Percentiles rank a stretch among this genome's conserved stretches.
Conservation (phyloP, 2,797 vertebrate genomes). For the Rachycentron canadum region DNA sequence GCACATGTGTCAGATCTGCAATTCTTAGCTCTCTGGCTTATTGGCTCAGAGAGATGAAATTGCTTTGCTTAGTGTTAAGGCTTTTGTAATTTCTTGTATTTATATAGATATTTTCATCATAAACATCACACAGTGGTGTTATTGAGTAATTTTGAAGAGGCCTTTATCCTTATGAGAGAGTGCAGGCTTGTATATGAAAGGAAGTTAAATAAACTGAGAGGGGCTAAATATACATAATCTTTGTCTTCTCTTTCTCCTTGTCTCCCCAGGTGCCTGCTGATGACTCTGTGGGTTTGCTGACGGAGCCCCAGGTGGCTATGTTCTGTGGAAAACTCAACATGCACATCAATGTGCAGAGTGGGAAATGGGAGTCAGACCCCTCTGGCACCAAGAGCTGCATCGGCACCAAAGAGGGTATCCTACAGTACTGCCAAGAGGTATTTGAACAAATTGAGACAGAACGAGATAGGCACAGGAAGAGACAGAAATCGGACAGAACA, state of each 20-base stretch:
- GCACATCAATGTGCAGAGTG: constrained; percentile 97
- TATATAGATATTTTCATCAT: constrained; percentile 29
- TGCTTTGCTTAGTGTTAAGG: constrained; percentile 28
- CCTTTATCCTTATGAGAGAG: constrained; percentile 22
- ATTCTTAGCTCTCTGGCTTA: constrained; percentile 31
- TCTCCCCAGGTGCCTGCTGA: constrained; percentile 81
- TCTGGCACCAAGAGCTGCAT: constrained; percentile 93
- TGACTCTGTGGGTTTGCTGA: constrained; percentile 85
- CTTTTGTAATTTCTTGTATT: constrained; percentile 20
- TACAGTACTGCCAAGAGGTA: constrained; percentile 97
- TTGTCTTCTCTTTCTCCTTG: constrained; percentile 35
- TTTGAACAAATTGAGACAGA: neutral
- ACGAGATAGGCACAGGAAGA: neutral
- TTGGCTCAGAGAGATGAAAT: constrained; percentile 42
- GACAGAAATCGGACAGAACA: neutral
- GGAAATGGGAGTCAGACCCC: constrained; percentile 96
- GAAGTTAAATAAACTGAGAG: constrained; percentile 8
- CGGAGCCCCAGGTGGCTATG: constrained; percentile 98
- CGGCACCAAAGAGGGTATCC: constrained; percentile 92
- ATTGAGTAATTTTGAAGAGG: constrained; percentile 29
- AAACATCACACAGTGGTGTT: constrained; percentile 33
- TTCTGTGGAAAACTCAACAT: constrained; percentile 98
- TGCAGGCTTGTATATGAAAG: constrained; percentile 15
- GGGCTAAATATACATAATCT: constrained; percentile 7
- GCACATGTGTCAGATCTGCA: constrained; percentile 23